Conservation (phyloP, 2,888 invertebrate species). For the Elysia crispata region DNA sequence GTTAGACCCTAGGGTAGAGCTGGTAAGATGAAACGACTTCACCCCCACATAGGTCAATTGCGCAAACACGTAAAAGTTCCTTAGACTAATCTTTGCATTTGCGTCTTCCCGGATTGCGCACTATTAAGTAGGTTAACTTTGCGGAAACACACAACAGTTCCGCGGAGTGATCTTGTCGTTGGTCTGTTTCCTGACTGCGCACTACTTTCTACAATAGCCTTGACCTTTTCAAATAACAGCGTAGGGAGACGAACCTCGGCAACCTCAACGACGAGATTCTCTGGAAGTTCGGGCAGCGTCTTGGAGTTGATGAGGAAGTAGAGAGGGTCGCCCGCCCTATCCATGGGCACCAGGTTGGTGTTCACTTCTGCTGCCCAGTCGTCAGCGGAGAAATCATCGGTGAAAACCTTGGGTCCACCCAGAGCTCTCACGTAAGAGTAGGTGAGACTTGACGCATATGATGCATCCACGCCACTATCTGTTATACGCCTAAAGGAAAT, state of each 20-base stretch:
- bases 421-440: conserved; percentile 44
- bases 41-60: no score
- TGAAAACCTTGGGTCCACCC: conserved; percentile 38
- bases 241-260: not conserved
- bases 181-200: no score
- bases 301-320: conserved; percentile 60
- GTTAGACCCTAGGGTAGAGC: no score
- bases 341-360: conserved; percentile 65
- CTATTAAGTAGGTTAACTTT: no score
- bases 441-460: conserved; percentile 5
- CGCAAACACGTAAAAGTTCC: no score
- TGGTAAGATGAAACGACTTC: no score
- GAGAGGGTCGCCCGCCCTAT: conserved; percentile 67
- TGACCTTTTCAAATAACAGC: no score
- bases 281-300: conserved; percentile 64
- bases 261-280: conserved; percentile 1
- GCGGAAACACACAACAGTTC: no score
- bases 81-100: no score
- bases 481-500: conserved; percentile 3
- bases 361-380: conserved; percentile 49
- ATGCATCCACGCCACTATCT: not conserved
- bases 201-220: no score
- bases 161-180: no score
- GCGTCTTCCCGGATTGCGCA: no score
- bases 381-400: conserved; percentile 23